These are phyloP conservation scores for Mastomys coucha DNA, from an alignment of 2,113 vertebrate species.

Conservation along the genomic window DNA sequence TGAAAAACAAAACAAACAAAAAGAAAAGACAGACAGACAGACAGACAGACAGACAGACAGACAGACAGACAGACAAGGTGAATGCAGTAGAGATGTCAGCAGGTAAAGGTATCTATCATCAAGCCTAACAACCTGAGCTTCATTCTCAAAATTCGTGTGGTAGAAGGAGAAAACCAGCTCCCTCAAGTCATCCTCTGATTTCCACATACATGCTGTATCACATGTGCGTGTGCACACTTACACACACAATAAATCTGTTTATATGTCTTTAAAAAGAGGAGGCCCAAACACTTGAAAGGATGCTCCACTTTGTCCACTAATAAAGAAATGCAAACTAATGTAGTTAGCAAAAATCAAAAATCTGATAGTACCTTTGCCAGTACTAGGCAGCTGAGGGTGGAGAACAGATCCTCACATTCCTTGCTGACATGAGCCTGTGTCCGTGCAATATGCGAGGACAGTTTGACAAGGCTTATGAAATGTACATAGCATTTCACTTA, in stretches of 20 bases:
- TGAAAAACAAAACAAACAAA: no score
- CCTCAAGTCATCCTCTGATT: not conserved
- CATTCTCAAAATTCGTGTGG: not conserved
- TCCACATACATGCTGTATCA: not conserved
- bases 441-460: not conserved
- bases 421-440: not conserved
- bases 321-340: not conserved
- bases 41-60: not conserved
- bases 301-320: not conserved
- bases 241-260: not conserved
- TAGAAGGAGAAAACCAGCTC: not conserved
- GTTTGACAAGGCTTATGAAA: constrained; percentile 1
- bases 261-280: not conserved
- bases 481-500: not conserved
- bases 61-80: not conserved
- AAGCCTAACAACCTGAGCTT: not conserved
- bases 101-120: not conserved
- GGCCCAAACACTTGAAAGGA: not conserved
- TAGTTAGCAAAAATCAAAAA: not conserved
- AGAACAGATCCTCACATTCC: no score
- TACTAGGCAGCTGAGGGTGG: not conserved
- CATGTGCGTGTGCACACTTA: no score
- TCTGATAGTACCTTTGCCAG: not conserved
- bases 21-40: not conserved
- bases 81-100: not conserved